Evolutionary conservation across 1,140 invertebrate genomes (phyloP).

Genomic region (Drosophila bipectinata): DNA sequence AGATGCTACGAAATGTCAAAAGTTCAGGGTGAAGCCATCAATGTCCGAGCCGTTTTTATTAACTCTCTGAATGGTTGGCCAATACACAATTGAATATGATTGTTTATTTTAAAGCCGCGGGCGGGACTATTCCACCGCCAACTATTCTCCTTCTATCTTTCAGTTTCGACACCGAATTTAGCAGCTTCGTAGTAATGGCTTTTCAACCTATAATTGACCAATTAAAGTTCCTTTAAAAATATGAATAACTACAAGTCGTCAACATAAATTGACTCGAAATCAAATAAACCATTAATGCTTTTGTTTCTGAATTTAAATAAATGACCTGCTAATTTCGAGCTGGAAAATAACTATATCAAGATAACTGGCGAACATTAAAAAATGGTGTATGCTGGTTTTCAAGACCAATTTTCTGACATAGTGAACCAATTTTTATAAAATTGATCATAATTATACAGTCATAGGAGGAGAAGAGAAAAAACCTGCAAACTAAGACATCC

Average conservation of each 20-base stretch:
- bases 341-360: slow-evolving; percentile 31
- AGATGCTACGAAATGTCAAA: slow-evolving; percentile 61
- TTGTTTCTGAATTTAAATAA: slow-evolving; percentile 22
- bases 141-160: slow-evolving; percentile 21
- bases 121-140: slow-evolving; percentile 4
- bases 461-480: slow-evolving; percentile 3
- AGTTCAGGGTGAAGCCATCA: slow-evolving; percentile 77
- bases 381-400: slow-evolving; percentile 11
- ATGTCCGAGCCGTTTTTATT: slow-evolving; percentile 67
- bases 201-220: slow-evolving; percentile 27
- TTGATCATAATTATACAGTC: slow-evolving; percentile 35
- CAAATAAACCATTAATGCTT: slow-evolving; percentile 15
- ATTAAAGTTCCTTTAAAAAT: slow-evolving; percentile 25
- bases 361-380: slow-evolving; percentile 19
- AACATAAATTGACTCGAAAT: neutral
- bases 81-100: slow-evolving; percentile 48
- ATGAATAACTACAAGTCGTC: neutral
- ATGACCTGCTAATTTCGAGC: slow-evolving; percentile 6
- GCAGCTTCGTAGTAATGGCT: slow-evolving; percentile 15
- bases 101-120: slow-evolving; percentile 10
- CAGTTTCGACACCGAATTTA: slow-evolving; percentile 29
- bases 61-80: slow-evolving; percentile 39
- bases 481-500: slow-evolving; percentile 22
- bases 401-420: slow-evolving; percentile 17
- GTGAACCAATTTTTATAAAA: slow-evolving; percentile 48